Evolutionary conservation across 1,140 invertebrate species (phyloP), one percentile per base, ranked within the genome.

Genomic region (Zaprionus camerounensis): DNA sequence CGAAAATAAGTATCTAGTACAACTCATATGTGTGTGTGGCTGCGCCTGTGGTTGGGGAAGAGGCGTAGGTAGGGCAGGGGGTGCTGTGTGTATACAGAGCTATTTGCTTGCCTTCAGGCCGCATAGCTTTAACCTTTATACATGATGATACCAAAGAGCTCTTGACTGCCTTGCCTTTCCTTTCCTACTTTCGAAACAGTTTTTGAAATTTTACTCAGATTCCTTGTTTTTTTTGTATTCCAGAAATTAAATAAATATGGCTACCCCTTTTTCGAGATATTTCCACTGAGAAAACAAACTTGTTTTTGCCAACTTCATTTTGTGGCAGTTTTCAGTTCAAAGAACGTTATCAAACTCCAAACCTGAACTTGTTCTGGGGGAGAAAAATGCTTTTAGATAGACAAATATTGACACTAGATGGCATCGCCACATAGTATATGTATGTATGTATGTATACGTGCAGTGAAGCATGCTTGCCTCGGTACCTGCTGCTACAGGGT

Each of bases 381-480:
- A 9, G 1, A 11, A 17, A 55, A 56, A 66, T 41, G 34, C 34
- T 56, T 55, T 58, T 58, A 44, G 28, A 24, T 46, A 41, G 31
- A 20, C 17, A 57, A 68, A 68, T 68, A 46, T 68, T 57, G 38
- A 58, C 65, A 68, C 26, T 46, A 46, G 24, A 46, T 44, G 65
- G 36, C 65, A 53, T 17, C 17, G 31, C 51, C 3, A 26, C 15
- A 61, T 13, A 26, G 13, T n/a, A 17, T 17, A 17, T 17, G 17
- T 17, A 17, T 17, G 17, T 11, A 34, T 34, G 31, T 11, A 28
- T 28, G 31, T 9, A 34, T 34, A 3, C 3, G 31, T 34, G 31
- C 31, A 31, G 12, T 13, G 17, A 28, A 34, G 26, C 44, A 51
- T 6, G 1, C 31, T 31, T 31, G 28, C 2, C 28, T 9, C 6